phyloP scores from a whole-genome alignment of 2,797 vertebrate genomes.

The Graptemys geographica region DNA sequence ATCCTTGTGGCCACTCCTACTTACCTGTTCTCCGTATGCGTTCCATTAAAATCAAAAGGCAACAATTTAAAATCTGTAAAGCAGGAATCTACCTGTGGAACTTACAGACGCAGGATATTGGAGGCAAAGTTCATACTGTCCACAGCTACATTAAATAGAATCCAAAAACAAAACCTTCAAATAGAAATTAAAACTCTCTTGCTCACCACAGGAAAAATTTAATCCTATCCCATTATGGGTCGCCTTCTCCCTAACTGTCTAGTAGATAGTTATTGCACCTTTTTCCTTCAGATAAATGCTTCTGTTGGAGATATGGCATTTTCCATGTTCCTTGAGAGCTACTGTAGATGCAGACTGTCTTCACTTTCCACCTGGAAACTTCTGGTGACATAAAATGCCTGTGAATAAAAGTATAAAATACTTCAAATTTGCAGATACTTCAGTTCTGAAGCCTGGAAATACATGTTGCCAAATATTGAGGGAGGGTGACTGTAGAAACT shows the following conservation, averaged over 20 bases:
- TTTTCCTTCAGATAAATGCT: neutral
- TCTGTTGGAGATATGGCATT: neutral
- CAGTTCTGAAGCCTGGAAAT: neutral
- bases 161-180: neutral
- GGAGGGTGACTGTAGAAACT: neutral
- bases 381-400: neutral
- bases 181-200: neutral
- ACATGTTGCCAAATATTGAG: neutral
- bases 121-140: neutral
- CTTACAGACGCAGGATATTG: neutral
- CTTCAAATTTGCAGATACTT: neutral
- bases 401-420: neutral
- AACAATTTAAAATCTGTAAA: neutral
- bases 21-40: neutral
- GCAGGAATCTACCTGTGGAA: neutral
- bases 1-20: too few relatives aligned
- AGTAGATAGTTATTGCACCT: too few relatives aligned
- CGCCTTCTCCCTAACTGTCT: neutral
- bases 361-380: neutral
- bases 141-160: neutral
- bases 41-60: neutral
- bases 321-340: neutral
- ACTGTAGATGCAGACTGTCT: too few relatives aligned
- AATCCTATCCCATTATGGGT: neutral
- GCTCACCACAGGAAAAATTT: neutral